These are phyloP conservation scores for Arothron firmamentum DNA, from an alignment of 2,113 vertebrate genomes.

Conservation along the genomic window DNA sequence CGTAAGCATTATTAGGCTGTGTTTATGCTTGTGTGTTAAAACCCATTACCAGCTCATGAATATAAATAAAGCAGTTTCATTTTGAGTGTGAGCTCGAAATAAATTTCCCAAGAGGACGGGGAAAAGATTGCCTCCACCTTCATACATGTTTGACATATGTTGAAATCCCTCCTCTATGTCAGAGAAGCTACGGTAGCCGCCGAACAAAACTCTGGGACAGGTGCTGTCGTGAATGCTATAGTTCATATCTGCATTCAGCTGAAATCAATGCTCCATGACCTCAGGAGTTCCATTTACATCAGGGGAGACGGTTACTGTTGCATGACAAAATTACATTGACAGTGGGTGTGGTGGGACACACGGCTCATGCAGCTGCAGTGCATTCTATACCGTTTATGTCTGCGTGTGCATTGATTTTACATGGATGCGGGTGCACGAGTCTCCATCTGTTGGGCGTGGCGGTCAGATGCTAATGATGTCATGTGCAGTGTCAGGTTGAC, in stretches of 20 bases:
- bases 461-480: conserved; percentile 62
- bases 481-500: conserved; percentile 57
- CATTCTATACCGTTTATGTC: neutral
- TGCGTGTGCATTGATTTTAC: conserved; percentile 16
- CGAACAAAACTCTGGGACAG: neutral
- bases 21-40: neutral
- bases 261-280: conserved; percentile 43
- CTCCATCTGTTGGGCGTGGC: conserved; percentile 42
- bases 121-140: neutral
- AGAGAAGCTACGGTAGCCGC: too few relatives aligned
- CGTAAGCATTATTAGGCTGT: conserved; percentile 13
- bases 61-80: neutral
- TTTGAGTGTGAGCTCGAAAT: neutral
- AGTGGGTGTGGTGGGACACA: conserved; percentile 42
- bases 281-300: conserved; percentile 42
- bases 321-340: conserved; percentile 31
- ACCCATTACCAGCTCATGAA: neutral
- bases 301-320: conserved; percentile 46
- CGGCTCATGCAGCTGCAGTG: conserved; percentile 19
- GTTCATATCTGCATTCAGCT: conserved; percentile 38
- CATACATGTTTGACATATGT: neutral
- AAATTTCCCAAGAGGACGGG: neutral
- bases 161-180: neutral
- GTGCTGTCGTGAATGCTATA: neutral
- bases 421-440: conserved; percentile 2